Evolutionary conservation across 2,113 vertebrate species (phyloP).

Genomic region (Caranx ignobilis): DNA sequence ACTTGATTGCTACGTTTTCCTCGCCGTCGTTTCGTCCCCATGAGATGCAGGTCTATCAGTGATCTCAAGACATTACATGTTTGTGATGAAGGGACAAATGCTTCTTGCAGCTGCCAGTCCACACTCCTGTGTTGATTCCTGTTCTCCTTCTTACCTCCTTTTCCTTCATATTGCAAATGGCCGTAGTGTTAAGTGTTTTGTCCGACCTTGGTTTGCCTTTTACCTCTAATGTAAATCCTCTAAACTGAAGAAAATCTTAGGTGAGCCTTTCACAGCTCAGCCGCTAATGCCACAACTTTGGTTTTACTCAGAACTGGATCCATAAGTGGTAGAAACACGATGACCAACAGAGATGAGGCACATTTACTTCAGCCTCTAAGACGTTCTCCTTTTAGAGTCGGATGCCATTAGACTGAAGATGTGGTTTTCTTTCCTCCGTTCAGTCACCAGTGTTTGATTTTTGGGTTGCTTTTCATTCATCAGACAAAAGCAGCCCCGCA

Average conservation of each 20-base stretch:
- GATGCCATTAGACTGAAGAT: conserved; percentile 5
- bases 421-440: conserved; percentile 13
- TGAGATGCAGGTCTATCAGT: not conserved
- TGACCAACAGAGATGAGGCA: conserved; percentile 42
- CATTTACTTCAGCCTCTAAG: conserved; percentile 27
- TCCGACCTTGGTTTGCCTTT: conserved; percentile 52
- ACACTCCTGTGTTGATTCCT: conserved; percentile 1
- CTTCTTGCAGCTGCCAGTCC: not conserved
- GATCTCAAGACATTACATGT: conserved; percentile 12
- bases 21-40: not conserved
- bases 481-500: not conserved
- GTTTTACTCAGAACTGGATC: conserved; percentile 41
- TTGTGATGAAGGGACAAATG: conserved; percentile 9
- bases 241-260: conserved; percentile 22
- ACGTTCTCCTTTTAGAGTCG: not conserved
- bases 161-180: conserved; percentile 1
- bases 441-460: not conserved
- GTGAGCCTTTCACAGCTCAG: conserved; percentile 2
- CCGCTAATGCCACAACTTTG: conserved; percentile 19
- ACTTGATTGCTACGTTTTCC: conserved; percentile 37
- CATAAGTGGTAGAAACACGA: conserved; percentile 34
- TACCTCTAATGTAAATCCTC: conserved; percentile 41
- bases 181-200: conserved; percentile 11
- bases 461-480: not conserved
- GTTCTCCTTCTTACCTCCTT: conserved; percentile 16